Percentiles rank a stretch among this genome's conserved stretches.
phyloP scores from a whole-genome alignment of 2,113 vertebrate species.

The Gopherus evgoodei region DNA sequence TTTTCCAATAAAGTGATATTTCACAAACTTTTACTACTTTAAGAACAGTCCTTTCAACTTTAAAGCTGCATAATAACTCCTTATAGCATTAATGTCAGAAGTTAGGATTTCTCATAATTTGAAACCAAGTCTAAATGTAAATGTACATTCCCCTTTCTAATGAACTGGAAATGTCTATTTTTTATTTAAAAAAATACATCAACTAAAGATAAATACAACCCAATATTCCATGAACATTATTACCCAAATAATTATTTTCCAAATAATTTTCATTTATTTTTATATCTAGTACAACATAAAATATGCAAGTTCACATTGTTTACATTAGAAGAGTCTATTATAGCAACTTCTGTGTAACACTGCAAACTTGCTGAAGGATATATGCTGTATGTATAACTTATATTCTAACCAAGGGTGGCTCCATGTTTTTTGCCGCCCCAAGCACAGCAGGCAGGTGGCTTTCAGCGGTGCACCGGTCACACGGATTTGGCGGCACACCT shows the following conservation, averaged over 20 bases:
- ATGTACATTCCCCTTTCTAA: not conserved
- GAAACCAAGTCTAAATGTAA: too few species aligned
- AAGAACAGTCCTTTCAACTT: too few species aligned
- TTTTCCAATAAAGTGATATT: too few species aligned
- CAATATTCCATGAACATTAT: not conserved
- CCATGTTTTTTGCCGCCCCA: too few species aligned
- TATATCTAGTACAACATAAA: not conserved
- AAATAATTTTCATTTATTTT: not conserved
- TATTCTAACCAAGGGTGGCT: not conserved
- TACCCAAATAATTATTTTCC: not conserved
- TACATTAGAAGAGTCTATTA: not conserved
- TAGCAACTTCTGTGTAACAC: not conserved
- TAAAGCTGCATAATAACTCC: too few species aligned
- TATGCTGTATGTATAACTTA: rapidly evolving
- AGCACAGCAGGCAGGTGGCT: too few species aligned
- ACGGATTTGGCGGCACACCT: too few species aligned
- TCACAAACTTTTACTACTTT: too few species aligned
- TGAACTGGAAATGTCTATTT: not conserved
- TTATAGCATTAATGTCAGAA: not conserved
- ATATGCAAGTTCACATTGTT: not conserved
- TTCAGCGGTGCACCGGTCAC: too few species aligned
- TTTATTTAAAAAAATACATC: not conserved
- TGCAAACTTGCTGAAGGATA: not conserved
- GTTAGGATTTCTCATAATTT: not conserved
- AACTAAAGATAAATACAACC: not conserved